Base-by-base conservation (phyloP, 2,888 invertebrate genomes). In the Drosophila neutralis region DNA sequence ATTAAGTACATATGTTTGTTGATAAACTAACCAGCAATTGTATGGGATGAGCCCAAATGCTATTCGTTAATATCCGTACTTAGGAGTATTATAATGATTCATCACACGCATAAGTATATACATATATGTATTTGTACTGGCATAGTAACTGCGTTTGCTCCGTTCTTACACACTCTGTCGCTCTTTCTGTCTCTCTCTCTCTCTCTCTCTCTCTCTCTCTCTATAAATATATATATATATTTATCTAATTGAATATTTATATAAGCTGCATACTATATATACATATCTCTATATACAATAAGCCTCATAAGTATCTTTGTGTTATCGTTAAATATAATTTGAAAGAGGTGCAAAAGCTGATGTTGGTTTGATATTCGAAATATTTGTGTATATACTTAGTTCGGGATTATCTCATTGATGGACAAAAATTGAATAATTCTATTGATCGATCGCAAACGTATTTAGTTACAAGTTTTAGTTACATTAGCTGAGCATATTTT, bases 11-110 rank as follows among this genome's bases (percentile, higher is more conserved):
- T 40, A 60, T n/a, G 54, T 58, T 52, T 60, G 33, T 64, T 61
- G 63, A 58, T 64, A 69, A 83, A 77, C 78, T 87, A 75, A 83
- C 81, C 57, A 61, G 49, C 51, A 70, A 75, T 62, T 82, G 73
- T 72, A 73, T 72, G 69, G 73, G 57, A 73, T 53, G 59, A 64
- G 29, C 54, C 59, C 69, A 53, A 53, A 31, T 51, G 77, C 76
- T 75, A 70, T 49, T 75, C 52, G 66, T 62, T 67, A 67, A 71
- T 67, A 70, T 66, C 29, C 31, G 49, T 80, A 67, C 29, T 45
- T 78, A 76, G 49, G 62, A 63, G 73, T 68, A 68, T 51, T 72
- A 45, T 65, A 40, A 62, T 54, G 58, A 40, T 49, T 76, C 76
- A 80, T 68, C 59, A 65, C 67, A 76, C 68, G 56, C 60, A 71